Evolutionary conservation across 2,797 vertebrate genomes (phyloP).

Genomic region (Cichlasoma orientale): DNA sequence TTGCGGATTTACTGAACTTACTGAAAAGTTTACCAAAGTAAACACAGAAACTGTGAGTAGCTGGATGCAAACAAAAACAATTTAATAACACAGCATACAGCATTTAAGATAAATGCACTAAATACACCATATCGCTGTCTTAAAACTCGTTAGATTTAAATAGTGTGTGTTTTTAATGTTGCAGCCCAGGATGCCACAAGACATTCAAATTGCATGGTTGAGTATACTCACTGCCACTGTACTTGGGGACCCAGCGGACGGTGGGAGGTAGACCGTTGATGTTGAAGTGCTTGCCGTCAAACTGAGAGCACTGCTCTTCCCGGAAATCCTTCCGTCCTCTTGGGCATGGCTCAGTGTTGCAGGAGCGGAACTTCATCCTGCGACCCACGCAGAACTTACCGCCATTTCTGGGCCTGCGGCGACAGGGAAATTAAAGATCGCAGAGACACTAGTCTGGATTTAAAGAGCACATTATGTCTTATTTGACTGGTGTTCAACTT

Average conservation of each 20-base stretch:
- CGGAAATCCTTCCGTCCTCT: conserved; percentile 90
- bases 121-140: not conserved
- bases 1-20: not conserved
- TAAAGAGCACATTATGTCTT: not conserved
- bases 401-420: conserved; percentile 89
- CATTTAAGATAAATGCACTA: not conserved
- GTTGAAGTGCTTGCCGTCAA: conserved; percentile 96
- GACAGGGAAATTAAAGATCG: not conserved
- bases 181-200: not conserved
- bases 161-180: not conserved
- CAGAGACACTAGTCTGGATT: not conserved
- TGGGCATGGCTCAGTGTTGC: conserved; percentile 94
- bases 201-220: not conserved
- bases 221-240: conserved; percentile 93
- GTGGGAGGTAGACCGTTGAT: conserved; percentile 92
- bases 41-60: not conserved
- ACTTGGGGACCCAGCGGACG: conserved; percentile 96
- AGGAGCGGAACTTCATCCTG: conserved; percentile 97
- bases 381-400: conserved; percentile 95
- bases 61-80: not conserved
- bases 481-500: not conserved
- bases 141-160: not conserved
- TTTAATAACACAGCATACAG: not conserved
- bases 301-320: conserved; percentile 94
- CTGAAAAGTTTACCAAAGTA: not conserved